Conservation (phyloP, 1,140 invertebrate species). For the Drosophila athabasca region DNA sequence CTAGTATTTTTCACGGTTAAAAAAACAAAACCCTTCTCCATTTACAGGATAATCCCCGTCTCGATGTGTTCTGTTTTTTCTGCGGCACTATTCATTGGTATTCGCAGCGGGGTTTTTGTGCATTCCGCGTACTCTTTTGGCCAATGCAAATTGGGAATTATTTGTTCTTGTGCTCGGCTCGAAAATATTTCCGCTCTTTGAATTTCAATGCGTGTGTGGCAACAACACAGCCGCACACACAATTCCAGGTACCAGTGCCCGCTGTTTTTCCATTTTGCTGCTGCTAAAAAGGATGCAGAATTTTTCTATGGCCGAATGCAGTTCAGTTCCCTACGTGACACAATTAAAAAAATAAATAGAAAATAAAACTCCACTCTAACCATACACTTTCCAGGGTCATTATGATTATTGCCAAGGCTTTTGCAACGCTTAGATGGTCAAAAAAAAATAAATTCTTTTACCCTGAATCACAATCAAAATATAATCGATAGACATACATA, state of each 20-base stretch:
- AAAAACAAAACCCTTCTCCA: no score
- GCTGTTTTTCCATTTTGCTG: slow-evolving; percentile 31
- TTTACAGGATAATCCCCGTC: no score
- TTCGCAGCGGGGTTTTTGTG: slow-evolving; percentile 35
- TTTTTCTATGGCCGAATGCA: slow-evolving; percentile 67
- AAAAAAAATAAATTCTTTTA: no score
- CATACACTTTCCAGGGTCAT: no score
- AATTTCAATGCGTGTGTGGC: slow-evolving; percentile 67
- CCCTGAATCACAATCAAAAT: no score
- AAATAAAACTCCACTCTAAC: slow-evolving; percentile 27
- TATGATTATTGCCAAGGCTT: no score
- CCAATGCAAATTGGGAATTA: slow-evolving; percentile 79
- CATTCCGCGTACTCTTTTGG: slow-evolving; percentile 45
- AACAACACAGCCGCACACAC: slow-evolving; percentile 22
- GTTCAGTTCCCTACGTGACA: slow-evolving; percentile 76
- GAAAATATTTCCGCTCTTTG: slow-evolving; percentile 76
- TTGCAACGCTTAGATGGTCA: no score
- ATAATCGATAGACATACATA: no score
- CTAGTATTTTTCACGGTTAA: no score
- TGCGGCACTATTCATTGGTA: slow-evolving; percentile 43
- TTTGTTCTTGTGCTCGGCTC: slow-evolving; percentile 74
- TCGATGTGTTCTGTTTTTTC: slow-evolving; percentile 15
- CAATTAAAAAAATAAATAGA: slow-evolving; percentile 81
- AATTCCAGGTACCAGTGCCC: slow-evolving; percentile 30
- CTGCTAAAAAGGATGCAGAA: slow-evolving; percentile 63